Evolutionary conservation across 2,797 vertebrate genomes (phyloP).

Genomic region (Hydrocynus forskahlii): DNA sequence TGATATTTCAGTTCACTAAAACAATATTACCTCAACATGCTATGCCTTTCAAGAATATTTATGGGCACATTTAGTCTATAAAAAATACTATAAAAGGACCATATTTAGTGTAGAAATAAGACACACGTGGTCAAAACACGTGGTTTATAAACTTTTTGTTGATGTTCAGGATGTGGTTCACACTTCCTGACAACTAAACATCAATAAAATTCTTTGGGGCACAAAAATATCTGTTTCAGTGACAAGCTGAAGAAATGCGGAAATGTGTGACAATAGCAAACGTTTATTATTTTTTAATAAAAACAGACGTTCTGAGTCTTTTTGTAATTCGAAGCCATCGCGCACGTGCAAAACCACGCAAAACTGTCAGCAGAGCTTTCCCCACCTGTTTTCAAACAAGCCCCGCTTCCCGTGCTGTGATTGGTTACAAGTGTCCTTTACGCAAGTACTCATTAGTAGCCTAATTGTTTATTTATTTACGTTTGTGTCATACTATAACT

Average conservation of each 20-base stretch:
- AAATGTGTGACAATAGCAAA: too few relatives aligned
- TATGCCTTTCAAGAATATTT: neutral
- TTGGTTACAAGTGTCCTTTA: neutral
- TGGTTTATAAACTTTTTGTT: too few relatives aligned
- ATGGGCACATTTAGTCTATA: too few relatives aligned
- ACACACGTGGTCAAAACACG: too few relatives aligned
- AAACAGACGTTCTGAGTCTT: neutral
- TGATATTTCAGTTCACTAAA: neutral
- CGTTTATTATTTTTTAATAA: too few relatives aligned
- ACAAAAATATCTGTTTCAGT: too few relatives aligned
- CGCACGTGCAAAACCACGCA: slow-evolving; percentile 30
- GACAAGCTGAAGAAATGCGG: too few relatives aligned
- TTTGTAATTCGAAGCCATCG: slow-evolving; percentile 26
- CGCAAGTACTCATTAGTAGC: neutral
- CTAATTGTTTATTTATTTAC: neutral
- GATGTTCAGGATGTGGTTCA: too few relatives aligned
- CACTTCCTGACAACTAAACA: too few relatives aligned
- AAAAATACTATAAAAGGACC: neutral
- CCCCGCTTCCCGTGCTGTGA: neutral
- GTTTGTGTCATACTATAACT: too few relatives aligned
- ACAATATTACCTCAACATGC: neutral
- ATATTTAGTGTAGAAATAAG: too few relatives aligned
- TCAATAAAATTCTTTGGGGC: too few relatives aligned
- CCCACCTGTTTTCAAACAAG: neutral
- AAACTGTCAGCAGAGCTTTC: neutral